Percentiles rank a stretch among this genome's conserved stretches.
These are phyloP conservation scores for Anguilla japonica DNA, from an alignment of 2,113 vertebrate species.

Conservation along the genomic window DNA sequence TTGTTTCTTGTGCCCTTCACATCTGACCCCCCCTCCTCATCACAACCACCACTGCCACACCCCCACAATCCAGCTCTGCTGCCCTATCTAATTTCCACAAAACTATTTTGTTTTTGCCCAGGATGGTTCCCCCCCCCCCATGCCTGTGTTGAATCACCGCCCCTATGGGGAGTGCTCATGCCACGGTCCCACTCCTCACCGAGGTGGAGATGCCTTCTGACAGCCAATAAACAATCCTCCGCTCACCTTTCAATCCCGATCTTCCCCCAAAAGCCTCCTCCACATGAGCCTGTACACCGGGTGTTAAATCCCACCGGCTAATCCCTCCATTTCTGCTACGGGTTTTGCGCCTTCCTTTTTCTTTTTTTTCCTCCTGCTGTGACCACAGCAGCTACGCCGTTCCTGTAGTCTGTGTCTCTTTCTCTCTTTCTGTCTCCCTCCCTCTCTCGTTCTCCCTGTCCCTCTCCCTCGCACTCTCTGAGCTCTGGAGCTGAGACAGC, in stretches of 20 bases:
- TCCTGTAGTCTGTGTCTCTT: conserved; percentile 33
- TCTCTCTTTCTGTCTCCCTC: conserved; percentile 6
- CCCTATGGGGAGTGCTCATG: not conserved
- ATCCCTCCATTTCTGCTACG: conserved; percentile 22
- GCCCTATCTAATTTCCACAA: not conserved
- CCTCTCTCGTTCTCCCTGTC: conserved; percentile 6
- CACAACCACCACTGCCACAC: not conserved
- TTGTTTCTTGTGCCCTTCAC: not conserved
- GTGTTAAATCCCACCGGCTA: conserved; percentile 24
- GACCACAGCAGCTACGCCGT: conserved; percentile 39
- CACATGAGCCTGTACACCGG: conserved; percentile 14
- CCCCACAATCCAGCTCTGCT: not conserved
- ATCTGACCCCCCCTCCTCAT: not conserved
- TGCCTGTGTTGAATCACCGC: conserved; percentile 49
- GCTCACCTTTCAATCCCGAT: conserved; percentile 72
- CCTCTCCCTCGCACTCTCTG: conserved; percentile 36
- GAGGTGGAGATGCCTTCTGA: not conserved
- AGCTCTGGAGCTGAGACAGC: conserved; percentile 60
- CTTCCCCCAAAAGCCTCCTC: conserved; percentile 59
- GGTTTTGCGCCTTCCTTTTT: conserved; percentile 26
- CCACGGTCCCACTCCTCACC: conserved; percentile 15
- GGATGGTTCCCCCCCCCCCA: not conserved
- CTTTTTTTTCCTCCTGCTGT: conserved; percentile 47
- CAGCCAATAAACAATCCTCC: conserved; percentile 42
- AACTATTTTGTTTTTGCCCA: not conserved